Conservation (phyloP, 2,113 vertebrate species). For the Coptodon bakossiorum region DNA sequence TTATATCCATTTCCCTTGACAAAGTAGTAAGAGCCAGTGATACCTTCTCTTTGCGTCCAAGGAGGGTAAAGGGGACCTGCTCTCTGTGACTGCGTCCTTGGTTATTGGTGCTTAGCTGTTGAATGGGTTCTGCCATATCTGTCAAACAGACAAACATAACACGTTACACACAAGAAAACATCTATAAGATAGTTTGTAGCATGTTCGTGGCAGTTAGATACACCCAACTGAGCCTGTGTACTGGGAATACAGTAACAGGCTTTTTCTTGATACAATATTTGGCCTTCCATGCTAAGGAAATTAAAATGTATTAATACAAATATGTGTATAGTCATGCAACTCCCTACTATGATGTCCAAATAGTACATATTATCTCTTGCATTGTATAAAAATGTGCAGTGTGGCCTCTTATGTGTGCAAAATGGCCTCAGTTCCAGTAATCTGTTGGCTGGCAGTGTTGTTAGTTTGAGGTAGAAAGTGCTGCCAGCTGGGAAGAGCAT, state of each 20-base stretch:
- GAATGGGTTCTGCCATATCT: slow-evolving; percentile 89
- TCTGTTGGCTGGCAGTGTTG: neutral
- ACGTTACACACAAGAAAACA: neutral
- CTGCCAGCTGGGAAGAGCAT: slow-evolving; percentile 10
- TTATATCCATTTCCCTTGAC: neutral
- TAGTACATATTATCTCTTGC: neutral
- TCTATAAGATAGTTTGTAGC: neutral
- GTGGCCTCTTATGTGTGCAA: neutral
- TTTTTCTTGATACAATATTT: neutral
- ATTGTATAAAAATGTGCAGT: neutral
- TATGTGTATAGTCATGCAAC: neutral
- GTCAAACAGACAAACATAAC: slow-evolving; percentile 22
- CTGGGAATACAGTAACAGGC: neutral
- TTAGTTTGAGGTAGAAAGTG: neutral
- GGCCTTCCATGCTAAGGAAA: neutral
- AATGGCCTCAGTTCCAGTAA: neutral
- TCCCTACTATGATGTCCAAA: neutral
- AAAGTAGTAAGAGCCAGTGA: neutral
- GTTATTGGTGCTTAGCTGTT: slow-evolving; percentile 81
- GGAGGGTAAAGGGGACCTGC: slow-evolving; percentile 73
- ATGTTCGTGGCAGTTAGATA: neutral
- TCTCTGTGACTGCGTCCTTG: slow-evolving; percentile 71
- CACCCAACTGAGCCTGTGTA: neutral
- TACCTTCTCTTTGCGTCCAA: slow-evolving; percentile 83
- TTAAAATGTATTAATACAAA: neutral